Conservation (phyloP, 1,140 invertebrate species). For the Drosophila teissieri region DNA sequence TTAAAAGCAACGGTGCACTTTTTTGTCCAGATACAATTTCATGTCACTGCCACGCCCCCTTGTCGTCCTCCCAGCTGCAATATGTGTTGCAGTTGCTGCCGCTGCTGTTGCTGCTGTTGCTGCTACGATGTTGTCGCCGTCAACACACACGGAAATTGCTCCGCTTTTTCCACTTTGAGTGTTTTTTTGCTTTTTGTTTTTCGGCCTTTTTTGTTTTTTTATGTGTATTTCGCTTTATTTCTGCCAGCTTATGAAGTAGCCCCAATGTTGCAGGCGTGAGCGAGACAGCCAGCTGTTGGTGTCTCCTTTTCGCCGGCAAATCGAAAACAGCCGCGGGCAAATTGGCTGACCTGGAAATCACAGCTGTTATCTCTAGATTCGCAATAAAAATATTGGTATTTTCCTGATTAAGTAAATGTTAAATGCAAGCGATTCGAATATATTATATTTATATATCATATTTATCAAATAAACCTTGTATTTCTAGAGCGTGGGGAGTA, state of each 20-base stretch:
- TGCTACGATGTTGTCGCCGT: constrained; percentile 47
- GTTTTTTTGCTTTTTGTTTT: constrained; percentile 16
- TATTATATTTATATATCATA: neutral
- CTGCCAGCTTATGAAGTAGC: constrained; percentile 34
- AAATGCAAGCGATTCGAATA: neutral
- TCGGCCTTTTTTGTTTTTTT: neutral
- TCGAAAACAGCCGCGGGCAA: constrained; percentile 14
- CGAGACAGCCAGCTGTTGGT: neutral
- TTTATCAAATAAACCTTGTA: neutral
- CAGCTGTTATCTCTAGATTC: constrained; percentile 7
- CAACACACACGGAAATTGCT: constrained; percentile 72
- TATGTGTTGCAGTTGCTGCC: constrained; percentile 34
- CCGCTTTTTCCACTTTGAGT: constrained; percentile 27
- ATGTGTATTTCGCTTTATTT: constrained; percentile 20
- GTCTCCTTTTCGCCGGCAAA: neutral
- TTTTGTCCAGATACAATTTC: constrained; percentile 69
- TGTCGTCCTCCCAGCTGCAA: constrained; percentile 28
- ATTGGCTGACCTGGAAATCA: constrained; percentile 18
- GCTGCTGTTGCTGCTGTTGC: constrained; percentile 7
- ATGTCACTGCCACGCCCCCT: constrained; percentile 30
- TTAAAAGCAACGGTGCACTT: constrained; percentile 77
- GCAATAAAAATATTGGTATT: neutral
- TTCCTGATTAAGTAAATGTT: neutral
- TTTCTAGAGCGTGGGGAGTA: neutral
- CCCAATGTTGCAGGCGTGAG: neutral